Evolutionary conservation across 1,140 invertebrate species (phyloP).

Genomic region (Megalonaias nervosa): DNA sequence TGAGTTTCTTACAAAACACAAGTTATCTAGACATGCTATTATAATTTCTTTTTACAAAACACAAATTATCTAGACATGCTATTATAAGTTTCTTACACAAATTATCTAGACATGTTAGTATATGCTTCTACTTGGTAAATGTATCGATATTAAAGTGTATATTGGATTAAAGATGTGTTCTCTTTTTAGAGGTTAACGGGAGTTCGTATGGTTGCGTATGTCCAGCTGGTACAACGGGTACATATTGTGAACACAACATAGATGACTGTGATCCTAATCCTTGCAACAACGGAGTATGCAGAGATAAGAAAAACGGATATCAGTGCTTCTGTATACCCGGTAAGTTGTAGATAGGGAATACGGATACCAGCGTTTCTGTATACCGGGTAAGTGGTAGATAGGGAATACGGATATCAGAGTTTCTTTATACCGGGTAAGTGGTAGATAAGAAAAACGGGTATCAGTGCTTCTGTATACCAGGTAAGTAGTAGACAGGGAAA

Average conservation of each 20-base stretch:
- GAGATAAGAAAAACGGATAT: constrained; percentile 24
- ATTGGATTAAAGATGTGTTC: too few species aligned
- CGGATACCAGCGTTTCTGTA: too few species aligned
- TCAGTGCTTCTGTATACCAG: constrained; percentile 35
- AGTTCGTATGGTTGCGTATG: background rate
- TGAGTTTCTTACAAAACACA: too few species aligned
- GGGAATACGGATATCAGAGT: constrained; percentile 30
- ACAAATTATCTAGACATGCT: too few species aligned
- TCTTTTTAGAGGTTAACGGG: too few species aligned
- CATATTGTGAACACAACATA: constrained; percentile 25
- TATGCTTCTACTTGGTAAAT: too few species aligned
- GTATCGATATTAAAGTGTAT: too few species aligned
- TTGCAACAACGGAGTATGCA: constrained; percentile 40
- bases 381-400: constrained; percentile 28
- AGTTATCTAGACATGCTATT: too few species aligned
- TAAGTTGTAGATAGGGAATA: background rate
- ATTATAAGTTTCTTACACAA: too few species aligned
- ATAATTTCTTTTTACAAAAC: too few species aligned
- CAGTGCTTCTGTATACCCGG: constrained; percentile 35
- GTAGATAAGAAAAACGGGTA: constrained; percentile 21
- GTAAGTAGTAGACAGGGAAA: background rate
- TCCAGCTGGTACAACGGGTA: constrained; percentile 4
- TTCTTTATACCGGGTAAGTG: constrained; percentile 29
- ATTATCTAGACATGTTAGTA: too few species aligned
- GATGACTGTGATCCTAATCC: constrained; percentile 55